Conservation (phyloP, 1,140 invertebrate species). For the Atta colombica region DNA sequence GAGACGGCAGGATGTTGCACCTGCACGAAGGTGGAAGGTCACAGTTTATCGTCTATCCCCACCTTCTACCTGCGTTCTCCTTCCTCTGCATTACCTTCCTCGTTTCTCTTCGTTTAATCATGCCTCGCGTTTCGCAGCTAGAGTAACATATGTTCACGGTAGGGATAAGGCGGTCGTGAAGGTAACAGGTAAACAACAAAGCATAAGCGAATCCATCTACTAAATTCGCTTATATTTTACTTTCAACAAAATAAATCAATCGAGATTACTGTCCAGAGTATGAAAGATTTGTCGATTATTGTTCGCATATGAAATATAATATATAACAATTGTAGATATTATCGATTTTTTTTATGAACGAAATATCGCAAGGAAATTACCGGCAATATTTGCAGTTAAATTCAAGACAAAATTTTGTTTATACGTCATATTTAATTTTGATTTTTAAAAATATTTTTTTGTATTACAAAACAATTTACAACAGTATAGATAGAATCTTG, state of each 20-base stretch:
- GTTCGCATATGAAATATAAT: background rate
- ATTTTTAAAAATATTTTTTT: slow-evolving; percentile 1
- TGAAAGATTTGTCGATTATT: background rate
- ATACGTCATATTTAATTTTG: background rate
- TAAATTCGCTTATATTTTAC: background rate
- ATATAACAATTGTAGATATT: background rate
- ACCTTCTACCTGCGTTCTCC: slow-evolving; percentile 46
- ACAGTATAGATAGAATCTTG: background rate
- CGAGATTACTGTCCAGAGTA: slow-evolving; percentile 16
- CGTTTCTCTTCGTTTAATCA: slow-evolving; percentile 63
- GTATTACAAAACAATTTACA: background rate
- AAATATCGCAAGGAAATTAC: background rate
- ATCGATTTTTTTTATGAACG: background rate
- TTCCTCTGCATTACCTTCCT: slow-evolving; percentile 42
- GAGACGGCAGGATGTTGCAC: slow-evolving; percentile 70
- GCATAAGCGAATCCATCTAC: slow-evolving; percentile 14
- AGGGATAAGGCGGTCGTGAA: slow-evolving; percentile 67
- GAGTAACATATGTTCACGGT: slow-evolving; percentile 44
- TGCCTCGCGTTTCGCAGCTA: slow-evolving; percentile 4
- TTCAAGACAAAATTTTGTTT: background rate
- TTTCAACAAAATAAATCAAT: background rate
- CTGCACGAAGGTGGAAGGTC: slow-evolving; percentile 77
- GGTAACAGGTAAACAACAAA: slow-evolving; percentile 79
- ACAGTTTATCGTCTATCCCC: slow-evolving; percentile 60
- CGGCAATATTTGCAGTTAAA: background rate